These are phyloP conservation scores for Urocolius indicus DNA, from an alignment of 2,113 vertebrate species.

Conservation along the genomic window DNA sequence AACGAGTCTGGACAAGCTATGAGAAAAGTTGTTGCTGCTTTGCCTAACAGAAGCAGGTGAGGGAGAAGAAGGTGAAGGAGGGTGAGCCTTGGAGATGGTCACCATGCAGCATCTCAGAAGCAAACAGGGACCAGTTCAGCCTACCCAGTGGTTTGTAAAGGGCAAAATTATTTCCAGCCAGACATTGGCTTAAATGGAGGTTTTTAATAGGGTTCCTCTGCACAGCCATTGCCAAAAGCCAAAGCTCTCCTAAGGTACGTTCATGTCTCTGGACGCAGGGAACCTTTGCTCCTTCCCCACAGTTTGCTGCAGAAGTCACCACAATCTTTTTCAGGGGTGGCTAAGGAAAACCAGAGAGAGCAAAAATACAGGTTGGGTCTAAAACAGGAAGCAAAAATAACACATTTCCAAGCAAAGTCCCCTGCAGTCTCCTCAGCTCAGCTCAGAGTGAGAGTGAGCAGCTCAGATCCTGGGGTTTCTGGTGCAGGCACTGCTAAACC, in stretches of 20 bases:
- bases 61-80: not conserved
- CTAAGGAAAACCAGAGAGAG: not conserved
- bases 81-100: not conserved
- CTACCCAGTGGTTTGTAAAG: not conserved
- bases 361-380: not conserved
- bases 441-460: not conserved
- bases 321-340: not conserved
- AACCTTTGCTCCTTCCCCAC: no score
- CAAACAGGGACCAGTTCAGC: not conserved
- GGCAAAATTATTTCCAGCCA: not conserved
- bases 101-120: not conserved
- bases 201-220: not conserved
- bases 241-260: rapidly evolving
- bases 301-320: not conserved
- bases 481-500: not conserved
- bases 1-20: not conserved
- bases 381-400: not conserved
- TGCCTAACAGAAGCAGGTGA: not conserved
- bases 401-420: not conserved
- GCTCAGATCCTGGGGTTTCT: not conserved
- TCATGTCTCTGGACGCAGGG: not conserved
- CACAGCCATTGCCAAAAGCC: not conserved
- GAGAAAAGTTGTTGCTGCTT: not conserved
- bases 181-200: not conserved
- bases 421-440: not conserved